Evolutionary conservation across 37 sponge, comb jelly and placozoan species (phyloP), one percentile per base, ranked within the genome.

Genomic region (Chondrosia reniformis): DNA sequence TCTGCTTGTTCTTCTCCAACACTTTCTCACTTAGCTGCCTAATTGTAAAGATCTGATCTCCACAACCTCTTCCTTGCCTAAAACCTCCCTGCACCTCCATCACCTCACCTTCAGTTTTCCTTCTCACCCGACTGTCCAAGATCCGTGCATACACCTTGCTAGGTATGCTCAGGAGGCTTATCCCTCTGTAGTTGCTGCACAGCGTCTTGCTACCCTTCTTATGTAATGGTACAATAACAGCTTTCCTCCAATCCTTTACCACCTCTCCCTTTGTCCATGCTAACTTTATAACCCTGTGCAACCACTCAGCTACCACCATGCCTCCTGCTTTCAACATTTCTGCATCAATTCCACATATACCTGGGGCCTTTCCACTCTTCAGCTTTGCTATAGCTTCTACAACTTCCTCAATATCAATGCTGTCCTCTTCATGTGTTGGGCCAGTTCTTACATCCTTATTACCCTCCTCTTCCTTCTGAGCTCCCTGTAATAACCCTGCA

Each of bases 61-160:
- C 34, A 55, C 78, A 77, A 38, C 56, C 49, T 30, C 65, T 43
- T 42, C 62, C 62, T 63, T 43, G 62, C 31, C 79, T 27, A 22
- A 79, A 79, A 21, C 79, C 79, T 37, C 79, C 62, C 45, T 79
- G 79, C 22, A 38, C 63, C 66, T 79, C 79, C 17, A 65, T 65
- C 32, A 79, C 37, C 24, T 31, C 33, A 44, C 13, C 32, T 63
- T 79, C 66, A 31, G 63, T 21, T 38, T 67, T 41, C 12, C 37
- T 41, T 46, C 24, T 37, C 45, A 79, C 27, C 19, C 66, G 59
- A 32, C 21, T 37, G 45, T 38, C 39, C 38, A 79, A 28, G 25
- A 79, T 67, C 79, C 39, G 62, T 32, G 59, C 38, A 38, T 63
- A 79, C 25, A 79, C 63, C 42, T 79, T 79, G 67, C 67, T 66